Evolutionary conservation across 2,113 vertebrate genomes (phyloP).

Genomic region (Cyprinus carpio): DNA sequence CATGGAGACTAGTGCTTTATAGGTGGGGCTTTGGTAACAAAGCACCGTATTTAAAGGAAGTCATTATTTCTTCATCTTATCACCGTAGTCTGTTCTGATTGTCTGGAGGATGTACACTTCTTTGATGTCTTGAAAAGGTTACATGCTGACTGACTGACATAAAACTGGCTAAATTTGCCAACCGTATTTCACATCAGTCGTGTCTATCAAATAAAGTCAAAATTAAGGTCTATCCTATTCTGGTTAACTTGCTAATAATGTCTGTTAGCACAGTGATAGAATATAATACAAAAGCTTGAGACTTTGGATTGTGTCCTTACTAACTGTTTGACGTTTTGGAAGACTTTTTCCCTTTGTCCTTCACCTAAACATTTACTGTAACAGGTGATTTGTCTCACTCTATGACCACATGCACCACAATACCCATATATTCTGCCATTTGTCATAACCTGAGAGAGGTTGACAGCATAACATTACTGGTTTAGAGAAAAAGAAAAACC

Average conservation of each 20-base stretch:
- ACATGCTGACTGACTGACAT: not conserved
- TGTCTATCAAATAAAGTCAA: not conserved
- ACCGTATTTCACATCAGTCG: not conserved
- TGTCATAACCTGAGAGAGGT: conserved; percentile 21
- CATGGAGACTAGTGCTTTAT: not conserved
- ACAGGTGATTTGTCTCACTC: not conserved
- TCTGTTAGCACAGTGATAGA: not conserved
- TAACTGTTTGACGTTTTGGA: not conserved
- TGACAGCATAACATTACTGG: conserved; percentile 2
- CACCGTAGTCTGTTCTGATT: not conserved
- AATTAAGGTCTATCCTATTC: not conserved
- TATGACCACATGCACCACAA: not conserved
- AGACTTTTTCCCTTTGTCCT: not conserved
- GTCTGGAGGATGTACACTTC: not conserved
- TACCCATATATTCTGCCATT: conserved; percentile 9
- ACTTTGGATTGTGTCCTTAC: not conserved
- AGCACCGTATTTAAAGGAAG: conserved; percentile 5
- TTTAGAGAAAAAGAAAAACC: not conserved
- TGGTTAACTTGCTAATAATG: not conserved
- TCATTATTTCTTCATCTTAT: not conserved
- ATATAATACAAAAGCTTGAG: not conserved
- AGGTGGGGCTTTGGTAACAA: not conserved
- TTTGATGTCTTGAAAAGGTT: not conserved
- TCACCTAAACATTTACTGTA: not conserved
- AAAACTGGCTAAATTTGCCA: not conserved